Percentiles rank a stretch among this genome's conserved stretches.
phyloP scores from a whole-genome alignment of 2,797 vertebrate genomes.

The Acanthurus lineatus region DNA sequence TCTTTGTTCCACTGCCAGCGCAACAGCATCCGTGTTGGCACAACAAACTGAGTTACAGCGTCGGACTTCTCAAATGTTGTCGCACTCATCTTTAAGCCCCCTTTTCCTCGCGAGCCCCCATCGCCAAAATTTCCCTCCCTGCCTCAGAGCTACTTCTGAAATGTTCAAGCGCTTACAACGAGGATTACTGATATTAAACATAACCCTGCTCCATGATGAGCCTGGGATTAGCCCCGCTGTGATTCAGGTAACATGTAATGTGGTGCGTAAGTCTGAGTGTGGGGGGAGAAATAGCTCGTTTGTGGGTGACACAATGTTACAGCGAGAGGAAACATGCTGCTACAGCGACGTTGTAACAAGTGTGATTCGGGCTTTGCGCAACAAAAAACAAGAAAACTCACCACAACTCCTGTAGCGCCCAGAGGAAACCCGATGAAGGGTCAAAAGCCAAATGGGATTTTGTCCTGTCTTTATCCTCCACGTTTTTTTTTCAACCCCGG shows the following conservation, averaged over 20 bases:
- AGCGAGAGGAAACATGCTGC: conserved; percentile 60
- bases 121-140: conserved; percentile 75
- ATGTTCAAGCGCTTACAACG: conserved; percentile 50
- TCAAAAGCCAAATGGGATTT: conserved; percentile 23
- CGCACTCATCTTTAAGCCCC: conserved; percentile 51
- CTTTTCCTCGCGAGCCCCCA: conserved; percentile 53
- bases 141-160: conserved; percentile 81
- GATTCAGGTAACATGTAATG: conserved; percentile 1
- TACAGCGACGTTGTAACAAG: conserved; percentile 69
- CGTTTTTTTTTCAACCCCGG: conserved; percentile 74
- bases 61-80: conserved; percentile 58
- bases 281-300: conserved; percentile 57
- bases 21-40: conserved; percentile 53
- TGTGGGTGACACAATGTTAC: conserved; percentile 59
- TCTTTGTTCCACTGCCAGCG: conserved; percentile 59
- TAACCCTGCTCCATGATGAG: not conserved
- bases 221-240: not conserved
- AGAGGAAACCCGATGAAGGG: conserved; percentile 38
- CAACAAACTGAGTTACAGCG: conserved; percentile 48
- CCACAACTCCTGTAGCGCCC: conserved; percentile 76
- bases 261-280: not conserved
- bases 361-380: conserved; percentile 56
- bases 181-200: conserved; percentile 26
- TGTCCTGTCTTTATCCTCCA: conserved; percentile 66
- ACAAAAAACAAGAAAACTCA: conserved; percentile 79